These are phyloP conservation scores for Nephrotoma guestfalica DNA, from an alignment of 2,888 invertebrate species.

Conservation along the genomic window DNA sequence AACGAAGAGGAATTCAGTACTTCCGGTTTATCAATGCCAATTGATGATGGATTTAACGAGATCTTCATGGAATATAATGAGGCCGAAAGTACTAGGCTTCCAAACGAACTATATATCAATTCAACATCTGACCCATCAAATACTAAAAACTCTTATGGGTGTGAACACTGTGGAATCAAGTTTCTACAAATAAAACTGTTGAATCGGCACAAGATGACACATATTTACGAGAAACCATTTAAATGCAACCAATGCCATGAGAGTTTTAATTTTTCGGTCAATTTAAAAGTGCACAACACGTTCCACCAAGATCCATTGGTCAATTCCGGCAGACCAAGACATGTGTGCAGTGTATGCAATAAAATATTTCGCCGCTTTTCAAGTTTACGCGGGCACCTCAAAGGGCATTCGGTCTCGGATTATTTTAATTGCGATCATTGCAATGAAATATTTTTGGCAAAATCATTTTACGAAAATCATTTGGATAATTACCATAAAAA, in stretches of 20 bases:
- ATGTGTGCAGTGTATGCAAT: neutral
- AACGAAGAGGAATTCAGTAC: neutral
- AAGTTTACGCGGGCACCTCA: neutral
- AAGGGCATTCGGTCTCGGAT: neutral
- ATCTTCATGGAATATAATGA: neutral
- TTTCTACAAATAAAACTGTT: neutral
- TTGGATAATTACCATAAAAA: neutral
- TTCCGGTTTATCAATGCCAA: neutral
- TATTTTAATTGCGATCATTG: conserved; percentile 3
- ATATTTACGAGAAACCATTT: neutral
- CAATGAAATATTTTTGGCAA: neutral
- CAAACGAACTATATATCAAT: neutral
- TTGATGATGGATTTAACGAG: neutral
- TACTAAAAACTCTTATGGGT: neutral
- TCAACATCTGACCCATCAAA: neutral
- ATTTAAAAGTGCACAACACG: neutral
- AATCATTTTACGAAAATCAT: neutral
- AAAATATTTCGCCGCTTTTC: neutral
- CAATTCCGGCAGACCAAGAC: neutral
- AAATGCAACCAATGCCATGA: neutral
- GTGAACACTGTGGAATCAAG: neutral
- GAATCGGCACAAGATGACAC: neutral
- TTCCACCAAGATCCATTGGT: neutral
- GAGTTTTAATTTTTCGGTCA: neutral
- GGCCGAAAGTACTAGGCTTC: neutral